phyloP scores from a whole-genome alignment of 2,797 vertebrate genomes.

The Cyclopterus lumpus region DNA sequence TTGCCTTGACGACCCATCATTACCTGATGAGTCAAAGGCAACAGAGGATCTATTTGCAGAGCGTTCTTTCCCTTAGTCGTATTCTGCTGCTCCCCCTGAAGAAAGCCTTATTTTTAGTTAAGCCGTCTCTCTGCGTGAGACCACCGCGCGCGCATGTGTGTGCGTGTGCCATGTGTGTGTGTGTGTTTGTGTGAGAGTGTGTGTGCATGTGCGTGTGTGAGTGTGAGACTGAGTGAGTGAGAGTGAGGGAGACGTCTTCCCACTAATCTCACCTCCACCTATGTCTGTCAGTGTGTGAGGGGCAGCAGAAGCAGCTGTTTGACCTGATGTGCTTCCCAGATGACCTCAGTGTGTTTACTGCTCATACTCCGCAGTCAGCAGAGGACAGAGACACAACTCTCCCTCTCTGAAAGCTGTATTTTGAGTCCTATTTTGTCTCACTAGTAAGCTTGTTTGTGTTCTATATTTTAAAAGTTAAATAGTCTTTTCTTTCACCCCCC shows the following conservation, averaged over 20 bases:
- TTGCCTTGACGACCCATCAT: conserved; percentile 24
- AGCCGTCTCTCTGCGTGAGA: conserved; percentile 31
- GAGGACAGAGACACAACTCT: conserved; percentile 29
- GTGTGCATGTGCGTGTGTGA: neutral
- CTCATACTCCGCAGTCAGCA: conserved; percentile 54
- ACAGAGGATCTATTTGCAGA: conserved; percentile 40
- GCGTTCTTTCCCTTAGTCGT: conserved; percentile 18
- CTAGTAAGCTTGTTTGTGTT: conserved; percentile 30
- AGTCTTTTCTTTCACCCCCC: neutral
- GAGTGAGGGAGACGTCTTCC: conserved; percentile 25
- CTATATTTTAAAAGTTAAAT: conserved; percentile 4
- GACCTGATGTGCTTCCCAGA: conserved; percentile 71
- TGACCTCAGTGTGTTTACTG: conserved; percentile 71
- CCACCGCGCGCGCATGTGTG: neutral
- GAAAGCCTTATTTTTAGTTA: conserved; percentile 31
- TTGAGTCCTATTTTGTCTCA: conserved; percentile 36
- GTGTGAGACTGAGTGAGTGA: neutral
- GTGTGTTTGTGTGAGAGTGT: too few relatives aligned
- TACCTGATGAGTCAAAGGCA: conserved; percentile 31
- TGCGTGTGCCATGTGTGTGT: neutral
- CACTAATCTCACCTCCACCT: conserved; percentile 56
- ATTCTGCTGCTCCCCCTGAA: conserved; percentile 14
- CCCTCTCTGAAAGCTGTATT: conserved; percentile 26
- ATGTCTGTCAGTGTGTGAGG: conserved; percentile 39
- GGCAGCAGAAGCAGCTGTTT: conserved; percentile 64